Evolutionary conservation across 2,113 vertebrate species (phyloP).

Genomic region (Agelaius tricolor): DNA sequence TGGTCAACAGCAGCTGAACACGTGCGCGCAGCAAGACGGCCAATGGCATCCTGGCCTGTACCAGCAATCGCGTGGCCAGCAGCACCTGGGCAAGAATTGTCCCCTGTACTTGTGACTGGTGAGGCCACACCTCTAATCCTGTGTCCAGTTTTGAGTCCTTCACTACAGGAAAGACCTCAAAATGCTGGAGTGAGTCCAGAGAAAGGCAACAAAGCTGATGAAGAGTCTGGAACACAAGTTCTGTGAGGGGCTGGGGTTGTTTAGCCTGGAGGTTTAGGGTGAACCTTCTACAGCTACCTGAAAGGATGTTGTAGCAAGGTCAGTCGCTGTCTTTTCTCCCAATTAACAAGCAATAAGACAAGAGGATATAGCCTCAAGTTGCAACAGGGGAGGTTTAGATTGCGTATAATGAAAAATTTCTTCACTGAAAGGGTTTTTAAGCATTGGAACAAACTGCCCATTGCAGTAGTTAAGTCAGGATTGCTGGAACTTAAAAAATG

Average conservation of each 20-base stretch:
- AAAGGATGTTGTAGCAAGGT: background rate
- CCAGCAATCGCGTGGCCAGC: fast-evolving
- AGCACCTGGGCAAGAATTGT: background rate
- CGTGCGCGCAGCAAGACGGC: background rate
- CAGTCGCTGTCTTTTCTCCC: background rate
- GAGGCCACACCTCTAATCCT: fast-evolving
- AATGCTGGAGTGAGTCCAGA: fast-evolving
- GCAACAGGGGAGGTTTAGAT: fast-evolving
- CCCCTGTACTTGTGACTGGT: fast-evolving
- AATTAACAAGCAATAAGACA: background rate
- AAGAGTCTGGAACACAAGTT: background rate
- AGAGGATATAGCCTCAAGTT: background rate
- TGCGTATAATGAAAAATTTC: background rate
- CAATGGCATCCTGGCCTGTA: fast-evolving
- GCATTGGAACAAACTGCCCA: background rate
- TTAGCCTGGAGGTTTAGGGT: background rate
- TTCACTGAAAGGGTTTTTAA: background rate
- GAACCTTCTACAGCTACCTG: background rate
- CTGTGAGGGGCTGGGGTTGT: background rate
- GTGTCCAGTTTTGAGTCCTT: background rate
- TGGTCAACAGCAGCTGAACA: fast-evolving
- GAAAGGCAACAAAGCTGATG: background rate
- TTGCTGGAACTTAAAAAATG: background rate
- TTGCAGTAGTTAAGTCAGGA: background rate
- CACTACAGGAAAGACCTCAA: fast-evolving